Base-by-base conservation (phyloP, 2,797 vertebrate species). In the Gymnoscopelus microlampas region DNA sequence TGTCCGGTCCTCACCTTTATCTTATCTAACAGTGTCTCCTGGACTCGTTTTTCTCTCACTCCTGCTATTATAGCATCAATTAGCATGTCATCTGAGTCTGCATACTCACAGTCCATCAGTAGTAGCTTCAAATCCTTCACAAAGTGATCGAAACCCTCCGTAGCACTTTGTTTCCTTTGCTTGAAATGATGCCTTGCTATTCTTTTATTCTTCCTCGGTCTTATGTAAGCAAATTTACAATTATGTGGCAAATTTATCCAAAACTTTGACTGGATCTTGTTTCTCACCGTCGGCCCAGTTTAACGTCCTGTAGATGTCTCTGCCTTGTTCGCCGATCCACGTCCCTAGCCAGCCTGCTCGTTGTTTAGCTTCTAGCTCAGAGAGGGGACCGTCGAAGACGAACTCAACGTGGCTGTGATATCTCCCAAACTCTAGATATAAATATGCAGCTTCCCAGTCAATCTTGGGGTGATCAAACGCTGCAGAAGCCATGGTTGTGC, bases 11-110 rank as follows among this genome's bases (percentile, higher is more conserved):
- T 83, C 70, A 4, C 72, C 66, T 72, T 61, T 74, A 15, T 19
- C 1, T 61, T 74, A 15, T 19, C 1, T 19, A 84, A 2, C 14
- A 83, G 53, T 23, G 60, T 59, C 51, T 83, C 62, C 5, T 81
- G 63, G 1, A 81, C 63, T 11, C 2, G 5, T 19, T 71, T 80
- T 48, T 85, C 67, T 23, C 6, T 47, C 0, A 80, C 66, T 44
- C 63, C 62, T 8, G 29, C 68, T 9, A 80, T 83, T 14, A 77
- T 70, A 0, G 64, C 70, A 12, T 78, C 63, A 48, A 79, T 74
- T 1, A 85, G n/a, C 78, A 84, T 78, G 39, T 79, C 70, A 3
- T 81, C 74, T 3, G 81, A 6, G 6, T 79, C 74, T 23, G 67
- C 11, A 48, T 78, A 75, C 26, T 71, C 70, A 60, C 65, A 78